Evolutionary conservation across 2,888 invertebrate species (phyloP).

Genomic region (Dryobotodes eremita): DNA sequence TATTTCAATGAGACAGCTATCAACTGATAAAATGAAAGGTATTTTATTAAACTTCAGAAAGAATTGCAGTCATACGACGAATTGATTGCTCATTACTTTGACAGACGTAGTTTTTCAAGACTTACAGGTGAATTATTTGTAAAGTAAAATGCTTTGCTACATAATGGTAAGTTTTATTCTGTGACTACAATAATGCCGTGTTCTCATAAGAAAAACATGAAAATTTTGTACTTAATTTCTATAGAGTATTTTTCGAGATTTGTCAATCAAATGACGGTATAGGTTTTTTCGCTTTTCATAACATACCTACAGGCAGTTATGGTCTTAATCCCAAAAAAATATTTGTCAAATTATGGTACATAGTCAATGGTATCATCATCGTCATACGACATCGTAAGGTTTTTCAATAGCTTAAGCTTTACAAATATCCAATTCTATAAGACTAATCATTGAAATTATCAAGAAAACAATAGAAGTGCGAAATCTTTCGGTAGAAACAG

Average conservation of each 20-base stretch:
- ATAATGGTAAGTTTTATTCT: neutral
- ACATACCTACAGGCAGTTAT: neutral
- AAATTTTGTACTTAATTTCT: neutral
- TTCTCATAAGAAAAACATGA: neutral
- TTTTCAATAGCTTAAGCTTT: neutral
- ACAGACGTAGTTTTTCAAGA: neutral
- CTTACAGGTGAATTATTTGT: constrained; percentile 2
- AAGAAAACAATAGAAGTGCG: neutral
- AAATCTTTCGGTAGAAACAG: neutral
- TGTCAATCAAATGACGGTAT: too few species aligned
- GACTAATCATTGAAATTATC: neutral
- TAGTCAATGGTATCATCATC: too few species aligned
- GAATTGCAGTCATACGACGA: constrained; percentile 20
- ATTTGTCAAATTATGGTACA: too few species aligned
- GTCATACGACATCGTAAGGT: neutral
- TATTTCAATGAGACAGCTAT: constrained; percentile 22
- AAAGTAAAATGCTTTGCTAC: neutral
- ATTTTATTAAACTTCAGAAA: constrained; percentile 26
- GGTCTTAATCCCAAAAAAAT: too few species aligned
- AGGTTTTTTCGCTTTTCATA: neutral
- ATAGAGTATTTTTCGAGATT: neutral
- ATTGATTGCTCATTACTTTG: constrained; percentile 26
- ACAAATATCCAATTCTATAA: neutral
- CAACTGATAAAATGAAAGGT: constrained; percentile 16
- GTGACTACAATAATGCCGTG: neutral